These are phyloP conservation scores for Acinonyx jubatus DNA, from an alignment of 2,113 vertebrate species.

Conservation along the genomic window DNA sequence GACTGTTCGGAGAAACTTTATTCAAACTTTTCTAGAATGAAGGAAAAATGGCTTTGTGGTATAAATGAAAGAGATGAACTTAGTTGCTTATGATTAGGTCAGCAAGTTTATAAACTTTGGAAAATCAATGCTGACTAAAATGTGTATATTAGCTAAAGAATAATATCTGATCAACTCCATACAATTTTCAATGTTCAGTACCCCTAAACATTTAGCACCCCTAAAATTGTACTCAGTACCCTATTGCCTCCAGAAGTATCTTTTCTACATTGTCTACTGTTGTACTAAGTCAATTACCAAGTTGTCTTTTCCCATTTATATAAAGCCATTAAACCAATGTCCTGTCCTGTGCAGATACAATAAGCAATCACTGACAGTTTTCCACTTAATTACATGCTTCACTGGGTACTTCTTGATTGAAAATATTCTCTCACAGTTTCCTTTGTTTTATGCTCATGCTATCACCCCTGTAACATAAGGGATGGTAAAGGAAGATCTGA, in stretches of 20 bases:
- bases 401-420: slow-evolving; percentile 74
- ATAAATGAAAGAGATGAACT: neutral
- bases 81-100: neutral
- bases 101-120: neutral
- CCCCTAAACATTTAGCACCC: neutral
- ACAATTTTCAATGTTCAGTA: neutral
- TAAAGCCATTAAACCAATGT: slow-evolving; percentile 75
- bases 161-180: neutral
- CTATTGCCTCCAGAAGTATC: slow-evolving; percentile 16
- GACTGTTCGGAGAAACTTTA: neutral
- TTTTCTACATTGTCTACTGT: slow-evolving; percentile 47
- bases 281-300: slow-evolving; percentile 75
- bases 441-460: slow-evolving; percentile 75
- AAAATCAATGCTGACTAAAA: neutral
- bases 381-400: slow-evolving; percentile 83
- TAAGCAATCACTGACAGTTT: slow-evolving; percentile 74
- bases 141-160: neutral
- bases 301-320: slow-evolving; percentile 79
- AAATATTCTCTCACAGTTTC: slow-evolving; percentile 78
- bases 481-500: slow-evolving; percentile 50
- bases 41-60: neutral
- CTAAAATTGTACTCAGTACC: neutral
- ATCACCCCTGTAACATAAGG: neutral
- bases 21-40: slow-evolving; percentile 9
- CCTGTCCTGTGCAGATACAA: slow-evolving; percentile 73